Percentiles rank a stretch among this genome's conserved stretches.
phyloP scores from a whole-genome alignment of 2,113 vertebrate genomes.

The Astatotilapia flaviijosephi region DNA sequence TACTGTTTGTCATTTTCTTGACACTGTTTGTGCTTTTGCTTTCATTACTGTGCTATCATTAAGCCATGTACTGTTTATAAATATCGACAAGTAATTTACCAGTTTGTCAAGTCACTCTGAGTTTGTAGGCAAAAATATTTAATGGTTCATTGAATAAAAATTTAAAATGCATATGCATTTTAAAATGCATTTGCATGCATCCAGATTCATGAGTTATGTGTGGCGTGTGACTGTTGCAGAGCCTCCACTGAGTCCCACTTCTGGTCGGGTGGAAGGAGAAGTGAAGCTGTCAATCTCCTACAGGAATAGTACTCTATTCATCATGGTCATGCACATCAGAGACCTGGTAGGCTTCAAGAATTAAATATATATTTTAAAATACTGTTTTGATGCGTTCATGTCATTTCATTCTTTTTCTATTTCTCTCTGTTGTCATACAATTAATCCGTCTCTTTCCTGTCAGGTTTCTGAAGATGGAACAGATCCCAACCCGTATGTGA shows the following conservation, averaged over 20 bases:
- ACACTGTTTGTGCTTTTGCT: not conserved
- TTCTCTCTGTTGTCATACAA: not conserved
- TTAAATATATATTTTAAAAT: not conserved
- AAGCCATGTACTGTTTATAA: not conserved
- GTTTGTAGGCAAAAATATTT: not conserved
- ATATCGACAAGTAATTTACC: not conserved
- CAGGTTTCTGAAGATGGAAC: constrained; percentile 92
- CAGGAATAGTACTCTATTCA: constrained; percentile 92
- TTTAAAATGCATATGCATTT: not conserved
- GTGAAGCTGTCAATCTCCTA: constrained; percentile 96
- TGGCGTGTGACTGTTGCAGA: constrained; percentile 38
- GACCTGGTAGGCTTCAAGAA: constrained; percentile 69
- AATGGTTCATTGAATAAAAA: not conserved
- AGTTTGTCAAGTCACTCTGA: not conserved
- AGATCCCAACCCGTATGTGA: constrained; percentile 97
- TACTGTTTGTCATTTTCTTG: not conserved
- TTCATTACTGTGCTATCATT: not conserved
- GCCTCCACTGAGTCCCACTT: constrained; percentile 77
- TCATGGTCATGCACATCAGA: constrained; percentile 99
- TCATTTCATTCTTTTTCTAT: not conserved
- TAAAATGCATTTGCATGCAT: not conserved
- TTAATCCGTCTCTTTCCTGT: not conserved
- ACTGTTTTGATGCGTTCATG: not conserved
- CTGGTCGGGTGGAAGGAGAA: constrained; percentile 90
- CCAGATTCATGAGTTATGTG: not conserved